Conservation (phyloP, 1,140 invertebrate genomes). For the Drosophila erecta region DNA sequence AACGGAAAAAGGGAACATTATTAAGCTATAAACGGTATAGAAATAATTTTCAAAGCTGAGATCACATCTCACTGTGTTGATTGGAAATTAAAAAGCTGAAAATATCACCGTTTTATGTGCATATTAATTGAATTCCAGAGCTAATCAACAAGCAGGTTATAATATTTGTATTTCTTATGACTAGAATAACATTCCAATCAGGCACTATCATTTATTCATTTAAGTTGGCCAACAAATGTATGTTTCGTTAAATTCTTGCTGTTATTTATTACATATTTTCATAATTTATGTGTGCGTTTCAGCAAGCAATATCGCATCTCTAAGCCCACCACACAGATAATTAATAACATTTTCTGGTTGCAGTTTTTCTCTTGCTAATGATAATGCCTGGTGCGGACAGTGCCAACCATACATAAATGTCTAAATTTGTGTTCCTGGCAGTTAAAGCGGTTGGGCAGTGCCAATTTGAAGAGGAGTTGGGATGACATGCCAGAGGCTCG, state of each 20-base stretch:
- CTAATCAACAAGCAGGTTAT: too few species aligned
- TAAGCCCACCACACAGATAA: slow-evolving; percentile 45
- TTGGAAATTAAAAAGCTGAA: neutral
- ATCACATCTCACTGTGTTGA: neutral
- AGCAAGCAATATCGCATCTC: slow-evolving; percentile 27
- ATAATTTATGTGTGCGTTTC: neutral
- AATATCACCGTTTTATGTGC: too few species aligned
- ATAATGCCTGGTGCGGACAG: slow-evolving; percentile 12
- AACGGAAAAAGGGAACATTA: slow-evolving; percentile 10
- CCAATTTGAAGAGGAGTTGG: slow-evolving; percentile 44
- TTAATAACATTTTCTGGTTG: slow-evolving; percentile 26
- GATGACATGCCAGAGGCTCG: slow-evolving; percentile 69
- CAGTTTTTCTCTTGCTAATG: slow-evolving; percentile 40
- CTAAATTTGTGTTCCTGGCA: slow-evolving; percentile 55
- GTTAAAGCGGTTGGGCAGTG: slow-evolving; percentile 48
- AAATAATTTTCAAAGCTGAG: neutral
- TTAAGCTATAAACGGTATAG: neutral
- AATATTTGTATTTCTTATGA: too few species aligned
- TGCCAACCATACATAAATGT: slow-evolving; percentile 34
- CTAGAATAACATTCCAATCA: too few species aligned
- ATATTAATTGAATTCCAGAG: too few species aligned
- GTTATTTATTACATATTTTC: slow-evolving; percentile 10
- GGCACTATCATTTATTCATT: too few species aligned
- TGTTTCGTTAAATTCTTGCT: neutral
- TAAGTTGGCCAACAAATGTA: neutral